Conservation (phyloP, 2,113 vertebrate species). For the Chauna torquata region DNA sequence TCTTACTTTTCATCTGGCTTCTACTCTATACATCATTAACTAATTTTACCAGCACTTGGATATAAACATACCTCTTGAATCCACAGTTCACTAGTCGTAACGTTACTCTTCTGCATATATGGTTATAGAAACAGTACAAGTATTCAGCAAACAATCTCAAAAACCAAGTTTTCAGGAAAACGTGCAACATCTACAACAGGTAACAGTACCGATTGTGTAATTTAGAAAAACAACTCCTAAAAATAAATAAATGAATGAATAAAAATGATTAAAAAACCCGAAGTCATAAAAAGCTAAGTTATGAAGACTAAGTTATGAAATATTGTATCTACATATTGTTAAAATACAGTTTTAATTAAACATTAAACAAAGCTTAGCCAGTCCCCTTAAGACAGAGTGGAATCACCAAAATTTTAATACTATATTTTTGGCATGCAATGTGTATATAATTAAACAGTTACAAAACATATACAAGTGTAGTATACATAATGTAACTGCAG, state of each 20-base stretch:
- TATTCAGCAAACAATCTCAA: background rate
- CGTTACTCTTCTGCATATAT: background rate
- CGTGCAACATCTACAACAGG: background rate
- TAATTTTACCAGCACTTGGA: background rate
- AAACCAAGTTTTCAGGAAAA: background rate
- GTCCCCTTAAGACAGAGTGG: background rate
- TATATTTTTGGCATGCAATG: constrained; percentile 83
- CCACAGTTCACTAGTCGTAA: background rate
- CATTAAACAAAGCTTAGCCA: background rate
- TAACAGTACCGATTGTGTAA: background rate
- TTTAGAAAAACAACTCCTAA: background rate
- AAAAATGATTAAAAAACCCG: background rate
- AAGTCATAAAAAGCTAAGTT: background rate
- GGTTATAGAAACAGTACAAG: background rate
- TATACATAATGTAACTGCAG: constrained; percentile 74
- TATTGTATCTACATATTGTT: background rate
- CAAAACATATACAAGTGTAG: constrained; percentile 89
- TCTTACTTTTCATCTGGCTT: constrained; percentile 23
- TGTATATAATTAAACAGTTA: constrained; percentile 81
- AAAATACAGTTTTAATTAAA: no score
- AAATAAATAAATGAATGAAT: background rate
- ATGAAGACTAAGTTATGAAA: background rate
- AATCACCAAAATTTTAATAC: constrained; percentile 90
- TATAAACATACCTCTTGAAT: background rate
- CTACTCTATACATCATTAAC: background rate